Percentiles rank a stretch among this genome's conserved stretches.
phyloP scores from a whole-genome alignment of 2,113 vertebrate genomes.

The Gavialis gangeticus region DNA sequence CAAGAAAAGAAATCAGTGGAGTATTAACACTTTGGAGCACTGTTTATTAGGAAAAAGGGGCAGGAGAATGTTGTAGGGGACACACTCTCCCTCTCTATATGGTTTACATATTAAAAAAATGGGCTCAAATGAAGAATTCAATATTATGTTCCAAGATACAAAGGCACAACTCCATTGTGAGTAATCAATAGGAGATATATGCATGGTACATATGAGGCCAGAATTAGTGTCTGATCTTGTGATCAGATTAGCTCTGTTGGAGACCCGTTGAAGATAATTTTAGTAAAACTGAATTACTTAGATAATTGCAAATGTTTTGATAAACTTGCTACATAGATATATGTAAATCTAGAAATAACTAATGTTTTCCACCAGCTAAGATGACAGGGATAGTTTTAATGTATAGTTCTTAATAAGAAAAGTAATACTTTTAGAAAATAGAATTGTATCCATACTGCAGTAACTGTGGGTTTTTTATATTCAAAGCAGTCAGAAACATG shows the following conservation, averaged over 20 bases:
- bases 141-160: background rate
- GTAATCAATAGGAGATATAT: background rate
- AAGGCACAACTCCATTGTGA: background rate
- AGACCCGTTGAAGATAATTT: background rate
- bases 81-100: background rate
- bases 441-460: conserved; percentile 25
- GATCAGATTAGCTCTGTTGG: background rate
- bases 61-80: background rate
- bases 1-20: background rate
- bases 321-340: background rate
- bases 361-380: background rate
- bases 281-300: background rate
- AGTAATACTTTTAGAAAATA: background rate
- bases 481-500: conserved; percentile 49
- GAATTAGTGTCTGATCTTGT: background rate
- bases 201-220: background rate
- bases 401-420: conserved; percentile 5
- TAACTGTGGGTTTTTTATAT: conserved; percentile 31
- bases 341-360: background rate
- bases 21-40: background rate
- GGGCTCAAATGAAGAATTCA: background rate
- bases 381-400: background rate
- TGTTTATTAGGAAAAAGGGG: background rate
- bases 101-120: background rate
- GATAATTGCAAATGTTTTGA: background rate